phyloP scores from a whole-genome alignment of 1,140 invertebrate species.

The Pristionchus pacificus region DNA sequence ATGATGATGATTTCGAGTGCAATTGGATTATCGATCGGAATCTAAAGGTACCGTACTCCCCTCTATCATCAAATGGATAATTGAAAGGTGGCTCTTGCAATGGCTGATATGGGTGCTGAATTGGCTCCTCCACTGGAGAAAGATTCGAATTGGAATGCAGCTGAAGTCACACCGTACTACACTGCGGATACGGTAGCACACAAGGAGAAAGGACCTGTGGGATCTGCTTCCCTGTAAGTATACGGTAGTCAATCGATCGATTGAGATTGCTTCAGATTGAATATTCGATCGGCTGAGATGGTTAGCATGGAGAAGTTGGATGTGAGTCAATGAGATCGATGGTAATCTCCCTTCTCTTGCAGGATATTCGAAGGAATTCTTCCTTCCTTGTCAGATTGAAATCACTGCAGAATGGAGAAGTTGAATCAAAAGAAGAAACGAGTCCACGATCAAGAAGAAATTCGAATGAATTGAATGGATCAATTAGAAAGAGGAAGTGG shows the following conservation, averaged over 20 bases:
- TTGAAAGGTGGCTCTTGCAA: neutral
- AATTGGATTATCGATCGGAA: conserved; percentile 34
- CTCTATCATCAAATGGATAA: neutral
- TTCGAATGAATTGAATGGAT: neutral
- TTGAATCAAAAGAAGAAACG: neutral
- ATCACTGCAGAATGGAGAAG: neutral
- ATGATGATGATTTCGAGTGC: conserved; percentile 62
- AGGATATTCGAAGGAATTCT: too few species aligned
- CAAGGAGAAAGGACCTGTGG: neutral
- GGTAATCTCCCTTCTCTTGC: too few species aligned
- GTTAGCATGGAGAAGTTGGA: neutral
- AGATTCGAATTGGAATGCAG: neutral
- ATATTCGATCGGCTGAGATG: neutral
- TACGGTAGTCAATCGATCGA: neutral
- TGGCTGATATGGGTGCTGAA: neutral
- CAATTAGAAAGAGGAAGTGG: neutral
- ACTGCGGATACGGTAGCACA: neutral
- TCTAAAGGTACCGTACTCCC: conserved; percentile 17
- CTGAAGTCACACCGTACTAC: neutral
- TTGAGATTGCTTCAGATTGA: neutral
- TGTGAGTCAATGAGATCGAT: neutral
- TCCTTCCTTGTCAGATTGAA: neutral
- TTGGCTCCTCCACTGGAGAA: neutral
- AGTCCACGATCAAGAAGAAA: neutral
- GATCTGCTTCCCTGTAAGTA: neutral